A percentile compares a stretch with the other conserved stretches of the same genome.
Conservation (phyloP, 2,797 vertebrate species). For the Gallinago stenura region DNA sequence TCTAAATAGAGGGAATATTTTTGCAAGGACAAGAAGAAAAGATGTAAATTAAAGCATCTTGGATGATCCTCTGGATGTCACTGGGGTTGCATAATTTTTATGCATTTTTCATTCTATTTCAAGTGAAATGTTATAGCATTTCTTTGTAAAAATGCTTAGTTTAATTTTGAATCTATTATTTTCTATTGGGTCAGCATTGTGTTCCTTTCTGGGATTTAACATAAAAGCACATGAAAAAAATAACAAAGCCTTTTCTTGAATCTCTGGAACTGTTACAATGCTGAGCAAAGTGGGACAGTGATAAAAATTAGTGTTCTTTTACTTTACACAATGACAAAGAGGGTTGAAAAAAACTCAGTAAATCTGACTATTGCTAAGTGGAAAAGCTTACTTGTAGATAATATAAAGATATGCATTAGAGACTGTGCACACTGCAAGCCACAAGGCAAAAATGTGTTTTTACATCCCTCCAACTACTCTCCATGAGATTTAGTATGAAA, state of each 20-base stretch:
- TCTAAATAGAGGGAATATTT: background rate
- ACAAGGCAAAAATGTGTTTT: background rate
- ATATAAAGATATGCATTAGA: background rate
- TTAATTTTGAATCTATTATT: conserved; percentile 25
- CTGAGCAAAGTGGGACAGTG: background rate
- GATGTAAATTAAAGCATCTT: background rate
- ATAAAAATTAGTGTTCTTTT: background rate
- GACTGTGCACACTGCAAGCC: background rate
- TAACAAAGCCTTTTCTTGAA: background rate
- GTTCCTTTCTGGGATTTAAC: conserved; percentile 17
- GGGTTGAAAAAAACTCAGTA: background rate
- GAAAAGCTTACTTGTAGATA: background rate
- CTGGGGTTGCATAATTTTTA: background rate
- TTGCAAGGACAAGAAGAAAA: background rate
- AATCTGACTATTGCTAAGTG: background rate
- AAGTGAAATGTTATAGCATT: background rate
- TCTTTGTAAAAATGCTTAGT: background rate
- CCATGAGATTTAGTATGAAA: background rate
- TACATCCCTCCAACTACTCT: background rate
- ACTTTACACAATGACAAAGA: background rate
- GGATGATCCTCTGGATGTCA: background rate
- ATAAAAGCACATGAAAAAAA: conserved; percentile 12
- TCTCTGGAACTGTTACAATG: background rate
- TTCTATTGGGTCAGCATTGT: conserved; percentile 16
- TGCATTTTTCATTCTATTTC: conserved; percentile 11